Base-by-base conservation (phyloP, 2,888 invertebrate genomes). In the Glaucopsyche alexis region DNA sequence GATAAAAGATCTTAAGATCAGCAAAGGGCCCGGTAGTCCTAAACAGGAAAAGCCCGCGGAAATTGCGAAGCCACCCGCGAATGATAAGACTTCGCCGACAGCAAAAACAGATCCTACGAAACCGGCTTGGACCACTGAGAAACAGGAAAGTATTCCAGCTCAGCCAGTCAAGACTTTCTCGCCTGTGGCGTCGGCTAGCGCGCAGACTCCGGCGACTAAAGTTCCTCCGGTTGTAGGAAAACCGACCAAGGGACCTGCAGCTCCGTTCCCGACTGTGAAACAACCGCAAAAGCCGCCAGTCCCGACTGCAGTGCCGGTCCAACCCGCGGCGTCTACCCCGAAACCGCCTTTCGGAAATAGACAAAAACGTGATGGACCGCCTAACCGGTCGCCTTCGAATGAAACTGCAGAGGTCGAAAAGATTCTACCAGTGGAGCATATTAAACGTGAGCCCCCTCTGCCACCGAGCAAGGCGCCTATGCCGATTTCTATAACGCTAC, bases 401-500 rank as follows among this genome's bases (percentile, higher is more conserved):
- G 92, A 91, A 50, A 85, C 79, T 50, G 79, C 80, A 5, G 90
- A 90, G 42, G 81, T 74, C 73, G 80, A 80, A 38, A 91, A 86
- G 72, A 85, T 81, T 76, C 78, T 79, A 7, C 72, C 74, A 5
- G 67, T 77, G 7, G 87, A 91, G 45, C 90, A 91, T 75, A 71
- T 79, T 0, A 91, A 90, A 74, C 88, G 89, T 19, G 89, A 88
- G 74, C 87, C 91, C 71, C 87, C 90, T 1, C 80, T 89, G 69
- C 88, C 91, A 76, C 86, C 92, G 7, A 92, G 92, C 80, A 93
- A 92, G 78, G 91, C 88, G 2, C 92, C 88, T 40, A 93, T 90
- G 89, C 91, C 92, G 13, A 92, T 91, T 71, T 90, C 91, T n/a
- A 93, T 94, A 60, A 93, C 92, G n/a, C 79, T 91, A 47, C 87